Base-by-base conservation (phyloP, 2,888 invertebrate species). In the Hydroisotoma schaefferi region DNA sequence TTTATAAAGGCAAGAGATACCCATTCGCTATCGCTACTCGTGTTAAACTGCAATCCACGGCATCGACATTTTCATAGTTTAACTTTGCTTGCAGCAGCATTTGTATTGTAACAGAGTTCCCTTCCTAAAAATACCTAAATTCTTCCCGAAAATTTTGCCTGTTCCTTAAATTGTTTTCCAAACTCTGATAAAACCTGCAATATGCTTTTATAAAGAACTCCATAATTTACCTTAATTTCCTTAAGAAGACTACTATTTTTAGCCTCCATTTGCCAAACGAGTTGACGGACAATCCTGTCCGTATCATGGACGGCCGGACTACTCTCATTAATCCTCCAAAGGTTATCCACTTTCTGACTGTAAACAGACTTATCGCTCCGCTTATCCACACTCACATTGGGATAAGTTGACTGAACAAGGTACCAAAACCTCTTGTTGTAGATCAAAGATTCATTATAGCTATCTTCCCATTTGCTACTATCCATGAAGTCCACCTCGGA, bases 261-360 rank as follows among this genome's bases (percentile, higher is more conserved):
- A 22, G 61, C 63, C 51, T 68, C 67, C 65, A 68, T 68, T 33
- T 47, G 61, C 65, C 60, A 65, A 56, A 68, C 58, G n/a, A 68
- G 55, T 48, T 68, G 67, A 12, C 65, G 59, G 23, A 68, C 43
- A 5, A 68, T 57, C 18, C 63, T 60, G 48, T 65, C 60, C 38
- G 60, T 62, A 26, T 68, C 61, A 27, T 59, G 26, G 10, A 53
- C 27, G 22, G 58, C 40, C 22, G 40, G 48, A 2, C 26, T n/a
- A 15, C 48, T 33, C 20, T 49, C 51, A 33, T 44, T 38, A 28
- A 63, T 59, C 12, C 65, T 40, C 67, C 67, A 68, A 23, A 68
- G 55, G 53, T 59, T 53, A 3, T 55, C 55, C 8, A 61, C 20
- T 2, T 44, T 20, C 5, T 5, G 3, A 40, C 20, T 40, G n/a